phyloP scores from a whole-genome alignment of 2,888 invertebrate genomes.

The Tenthredo distinguenda region DNA sequence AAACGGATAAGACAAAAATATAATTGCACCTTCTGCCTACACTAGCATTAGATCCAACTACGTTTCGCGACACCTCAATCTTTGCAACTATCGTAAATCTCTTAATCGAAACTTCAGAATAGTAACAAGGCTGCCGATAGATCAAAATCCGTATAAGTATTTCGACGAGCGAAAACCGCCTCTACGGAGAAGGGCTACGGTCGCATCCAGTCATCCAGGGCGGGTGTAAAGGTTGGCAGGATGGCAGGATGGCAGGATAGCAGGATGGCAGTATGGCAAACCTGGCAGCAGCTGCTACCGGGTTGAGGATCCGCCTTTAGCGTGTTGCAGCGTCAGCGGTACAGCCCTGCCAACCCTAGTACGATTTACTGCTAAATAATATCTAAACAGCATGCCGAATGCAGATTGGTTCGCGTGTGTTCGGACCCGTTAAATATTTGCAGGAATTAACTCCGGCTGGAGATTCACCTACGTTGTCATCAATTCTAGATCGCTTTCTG shows the following conservation, averaged over 20 bases:
- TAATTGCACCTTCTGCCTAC: not conserved
- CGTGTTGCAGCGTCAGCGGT: constrained; percentile 75
- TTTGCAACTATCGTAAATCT: not conserved
- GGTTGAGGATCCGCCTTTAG: constrained; percentile 74
- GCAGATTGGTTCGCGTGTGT: constrained; percentile 56
- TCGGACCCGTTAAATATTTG: constrained; percentile 47
- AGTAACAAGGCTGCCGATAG: not conserved
- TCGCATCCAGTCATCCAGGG: constrained; percentile 32
- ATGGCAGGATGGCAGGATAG: constrained; percentile 43
- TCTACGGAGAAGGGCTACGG: constrained; percentile 20
- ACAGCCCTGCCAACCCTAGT: constrained; percentile 68
- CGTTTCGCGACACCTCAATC: not conserved
- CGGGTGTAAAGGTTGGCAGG: constrained; percentile 47
- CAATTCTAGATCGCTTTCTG: not conserved
- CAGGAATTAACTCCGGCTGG: constrained; percentile 24
- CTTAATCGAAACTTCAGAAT: not conserved
- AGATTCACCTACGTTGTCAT: constrained; percentile 13
- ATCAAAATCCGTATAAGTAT: constrained; percentile 32
- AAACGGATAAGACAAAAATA: not conserved
- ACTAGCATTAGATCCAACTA: not conserved
- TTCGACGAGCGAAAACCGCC: constrained; percentile 8
- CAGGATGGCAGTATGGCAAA: constrained; percentile 36
- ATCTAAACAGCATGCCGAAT: constrained; percentile 70
- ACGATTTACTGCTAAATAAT: constrained; percentile 76
- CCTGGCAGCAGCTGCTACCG: constrained; percentile 52